phyloP scores from a whole-genome alignment of 2,888 invertebrate genomes.

The Enoplolaimus lenunculus region DNA sequence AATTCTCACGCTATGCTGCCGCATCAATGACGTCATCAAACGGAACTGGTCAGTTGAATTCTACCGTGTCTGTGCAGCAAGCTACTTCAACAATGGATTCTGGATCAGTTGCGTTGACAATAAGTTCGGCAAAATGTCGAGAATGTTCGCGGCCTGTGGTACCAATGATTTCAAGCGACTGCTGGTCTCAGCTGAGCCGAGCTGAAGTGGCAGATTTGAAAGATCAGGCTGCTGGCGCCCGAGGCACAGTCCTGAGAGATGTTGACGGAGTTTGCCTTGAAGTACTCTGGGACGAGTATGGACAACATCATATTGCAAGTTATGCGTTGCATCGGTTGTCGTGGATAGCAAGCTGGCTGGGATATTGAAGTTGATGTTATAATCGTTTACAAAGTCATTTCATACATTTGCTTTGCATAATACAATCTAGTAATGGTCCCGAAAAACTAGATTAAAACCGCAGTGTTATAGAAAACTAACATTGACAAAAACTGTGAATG shows the following conservation, averaged over 20 bases:
- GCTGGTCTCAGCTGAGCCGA: not conserved
- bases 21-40: not conserved
- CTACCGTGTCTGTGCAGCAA: not conserved
- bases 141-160: not conserved
- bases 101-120: not conserved
- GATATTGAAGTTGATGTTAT: too few relatives aligned
- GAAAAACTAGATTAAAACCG: too few relatives aligned
- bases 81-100: not conserved
- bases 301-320: not conserved
- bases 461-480: too few relatives aligned
- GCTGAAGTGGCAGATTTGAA: not conserved
- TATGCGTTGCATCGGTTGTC: not conserved
- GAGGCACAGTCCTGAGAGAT: not conserved
- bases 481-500: too few relatives aligned
- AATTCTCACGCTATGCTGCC: not conserved
- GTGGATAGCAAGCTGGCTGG: not conserved
- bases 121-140: not conserved
- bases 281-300: not conserved
- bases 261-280: conserved; percentile 5
- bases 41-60: not conserved
- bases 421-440: too few relatives aligned
- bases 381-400: too few relatives aligned
- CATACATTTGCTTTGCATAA: too few relatives aligned
- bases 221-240: not conserved
- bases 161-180: not conserved